Evolutionary conservation across 2,888 invertebrate species (phyloP), one percentile per base, ranked within the genome.

Genomic region (Agrilus mali): DNA sequence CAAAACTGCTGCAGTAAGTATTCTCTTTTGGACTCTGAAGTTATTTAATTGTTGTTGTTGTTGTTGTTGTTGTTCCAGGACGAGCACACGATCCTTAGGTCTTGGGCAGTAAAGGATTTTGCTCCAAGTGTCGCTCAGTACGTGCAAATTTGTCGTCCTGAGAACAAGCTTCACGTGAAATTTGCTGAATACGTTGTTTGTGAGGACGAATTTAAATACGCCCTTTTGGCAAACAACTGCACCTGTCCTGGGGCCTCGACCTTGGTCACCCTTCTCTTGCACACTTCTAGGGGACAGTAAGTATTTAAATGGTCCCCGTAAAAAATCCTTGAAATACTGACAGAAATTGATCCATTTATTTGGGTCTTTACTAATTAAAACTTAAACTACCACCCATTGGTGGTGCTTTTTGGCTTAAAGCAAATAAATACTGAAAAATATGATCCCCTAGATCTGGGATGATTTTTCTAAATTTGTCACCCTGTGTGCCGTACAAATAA

Each of bases 161-260:
- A 97, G 70, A 96, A 96, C 68, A 97, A 97, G 64, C 77, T 97
- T 55, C 97, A 97, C 70, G 96, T 97, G 38, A 94, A 96, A 69
- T 97, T 97, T 69, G 97, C 97, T 34, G 96, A 97, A 65, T 94
- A 90, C 66, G 92, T 96, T 13, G 96, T 97, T 32, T 97, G 97
- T 68, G 97, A 97, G 68, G 96, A 97, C 65, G 97, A 97, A 69
- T 95, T 97, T 71, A 97, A 97, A 68, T 97, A 97, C 66, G 96
- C 96, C 16, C 75, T 97, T 46, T 71, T 97, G 53, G 96, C 97
- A 48, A 97, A 97, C 73, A 97, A 97, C 69, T 97, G 96, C 70
- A 88, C 96, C 49, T 95, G 94, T 67, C 96, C 96, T 0, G 97
- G 96, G 13, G 93, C 94, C 12, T 96, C 96, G 36, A 96, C 96